A percentile compares a stretch with the other conserved stretches of the same genome.
Evolutionary conservation across 2,113 vertebrate genomes (phyloP).

Genomic region (Taurulus bubalis): DNA sequence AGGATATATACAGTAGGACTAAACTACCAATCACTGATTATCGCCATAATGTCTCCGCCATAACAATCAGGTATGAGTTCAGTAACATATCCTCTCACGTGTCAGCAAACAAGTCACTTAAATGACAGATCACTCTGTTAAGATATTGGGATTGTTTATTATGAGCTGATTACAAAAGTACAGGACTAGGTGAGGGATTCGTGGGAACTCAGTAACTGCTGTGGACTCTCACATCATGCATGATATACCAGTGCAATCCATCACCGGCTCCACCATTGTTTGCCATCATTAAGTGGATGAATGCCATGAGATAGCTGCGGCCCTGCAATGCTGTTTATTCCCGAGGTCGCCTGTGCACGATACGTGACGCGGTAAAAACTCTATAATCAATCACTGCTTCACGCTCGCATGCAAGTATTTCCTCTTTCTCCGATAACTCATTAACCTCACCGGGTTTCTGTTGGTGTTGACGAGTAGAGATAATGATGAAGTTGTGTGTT

Average conservation of each 20-base stretch:
- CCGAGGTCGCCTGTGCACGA: constrained; percentile 61
- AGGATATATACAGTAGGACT: constrained; percentile 47
- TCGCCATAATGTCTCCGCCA: constrained; percentile 9
- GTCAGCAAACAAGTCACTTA: neutral
- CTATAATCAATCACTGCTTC: constrained; percentile 76
- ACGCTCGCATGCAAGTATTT: constrained; percentile 68
- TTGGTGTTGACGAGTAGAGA: constrained; percentile 28
- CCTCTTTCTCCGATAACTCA: constrained; percentile 83
- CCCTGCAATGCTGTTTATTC: constrained; percentile 51
- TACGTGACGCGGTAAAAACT: constrained; percentile 65
- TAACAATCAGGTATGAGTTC: constrained; percentile 8
- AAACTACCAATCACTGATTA: constrained; percentile 31
- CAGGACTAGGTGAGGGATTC: constrained; percentile 5
- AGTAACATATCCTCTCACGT: constrained; percentile 26
- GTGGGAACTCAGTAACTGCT: constrained; percentile 60
- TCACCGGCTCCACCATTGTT: constrained; percentile 70
- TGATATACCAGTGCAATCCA: constrained; percentile 69
- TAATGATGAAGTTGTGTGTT: constrained; percentile 26
- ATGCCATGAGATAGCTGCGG: constrained; percentile 65
- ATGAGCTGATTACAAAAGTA: constrained; percentile 13
- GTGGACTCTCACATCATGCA: constrained; percentile 15
- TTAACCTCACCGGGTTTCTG: constrained; percentile 71
- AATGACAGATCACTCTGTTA: neutral
- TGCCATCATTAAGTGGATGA: constrained; percentile 64
- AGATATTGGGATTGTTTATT: constrained; percentile 29